Evolutionary conservation across 2,888 invertebrate genomes (phyloP), one percentile per base, ranked within the genome.

Genomic region (Drosophila picticornis): DNA sequence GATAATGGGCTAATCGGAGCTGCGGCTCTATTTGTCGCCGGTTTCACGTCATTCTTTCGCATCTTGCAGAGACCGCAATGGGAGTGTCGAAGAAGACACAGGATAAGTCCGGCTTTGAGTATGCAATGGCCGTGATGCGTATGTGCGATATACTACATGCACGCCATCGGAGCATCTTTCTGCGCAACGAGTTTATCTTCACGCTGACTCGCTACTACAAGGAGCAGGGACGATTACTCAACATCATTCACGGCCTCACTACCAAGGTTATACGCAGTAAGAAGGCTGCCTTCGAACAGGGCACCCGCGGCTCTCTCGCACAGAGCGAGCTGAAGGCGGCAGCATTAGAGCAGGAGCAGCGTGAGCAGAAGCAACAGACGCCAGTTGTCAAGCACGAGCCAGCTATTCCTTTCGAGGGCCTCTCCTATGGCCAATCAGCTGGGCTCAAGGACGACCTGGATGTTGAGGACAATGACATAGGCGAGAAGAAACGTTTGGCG

Each of bases 51-150:
- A 58, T 38, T 19, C 29, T 11, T 59, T 3, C 27, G 25, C 25
- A 16, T 29, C 7, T 75, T 83, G 0, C 77, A 96, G 97, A 97
- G 94, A 97, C 97, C 43, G 97, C 97, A 0, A 97, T 97, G 97
- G 97, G 97, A 59, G 97, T 97, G 0, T 97, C 96, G 84, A 97
- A 97, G 92, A 95, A 94, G 77, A 97, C 97, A 0, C 97, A 97
- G 93, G 96, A 96, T 81, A 95, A 95, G 91, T 96, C 96, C 76
- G 97, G 97, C 46, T 96, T 95, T 87, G 97, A 97, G 93, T 97
- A 97, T 85, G 97, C 97, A 1, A 95, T 96, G 95, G 97, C 97
- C 75, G 97, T 97, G 6, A 97, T 97, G 97, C 97, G 97, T 91
- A 96, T 97, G 97, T 97, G 97, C 88, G 97, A 97, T 85, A 97